These are phyloP conservation scores for Dallia pectoralis DNA, from an alignment of 2,797 vertebrate genomes.

Conservation along the genomic window DNA sequence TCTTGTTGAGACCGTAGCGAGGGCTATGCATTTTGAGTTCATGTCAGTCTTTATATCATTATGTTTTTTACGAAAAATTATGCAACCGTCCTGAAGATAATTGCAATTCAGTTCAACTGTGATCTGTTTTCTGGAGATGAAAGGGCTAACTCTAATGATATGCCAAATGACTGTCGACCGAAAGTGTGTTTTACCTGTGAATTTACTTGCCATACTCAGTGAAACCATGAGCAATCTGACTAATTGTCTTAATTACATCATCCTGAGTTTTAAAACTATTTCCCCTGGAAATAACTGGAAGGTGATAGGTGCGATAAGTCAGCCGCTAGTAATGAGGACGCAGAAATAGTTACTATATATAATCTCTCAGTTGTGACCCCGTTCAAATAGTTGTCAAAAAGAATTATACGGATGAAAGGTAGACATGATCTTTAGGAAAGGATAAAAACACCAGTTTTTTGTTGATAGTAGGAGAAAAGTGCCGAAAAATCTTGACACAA, in stretches of 20 bases:
- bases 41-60: background rate
- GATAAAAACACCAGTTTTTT: background rate
- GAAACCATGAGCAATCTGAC: background rate
- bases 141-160: background rate
- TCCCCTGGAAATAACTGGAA: background rate
- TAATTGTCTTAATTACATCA: background rate
- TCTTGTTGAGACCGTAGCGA: background rate
- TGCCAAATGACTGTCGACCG: background rate
- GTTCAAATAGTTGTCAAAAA: background rate
- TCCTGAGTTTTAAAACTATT: background rate
- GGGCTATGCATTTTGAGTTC: background rate
- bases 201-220: background rate
- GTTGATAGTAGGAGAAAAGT: background rate
- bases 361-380: background rate
- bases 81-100: background rate
- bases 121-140: background rate
- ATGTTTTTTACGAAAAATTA: background rate
- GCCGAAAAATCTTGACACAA: background rate
- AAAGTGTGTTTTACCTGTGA: background rate
- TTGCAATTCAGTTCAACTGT: background rate
- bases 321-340: background rate
- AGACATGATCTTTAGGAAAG: background rate
- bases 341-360: background rate
- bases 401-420: background rate
- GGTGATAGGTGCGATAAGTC: background rate